These are phyloP conservation scores for Hirundo rustica DNA, from an alignment of 2,797 vertebrate genomes.

Conservation along the genomic window DNA sequence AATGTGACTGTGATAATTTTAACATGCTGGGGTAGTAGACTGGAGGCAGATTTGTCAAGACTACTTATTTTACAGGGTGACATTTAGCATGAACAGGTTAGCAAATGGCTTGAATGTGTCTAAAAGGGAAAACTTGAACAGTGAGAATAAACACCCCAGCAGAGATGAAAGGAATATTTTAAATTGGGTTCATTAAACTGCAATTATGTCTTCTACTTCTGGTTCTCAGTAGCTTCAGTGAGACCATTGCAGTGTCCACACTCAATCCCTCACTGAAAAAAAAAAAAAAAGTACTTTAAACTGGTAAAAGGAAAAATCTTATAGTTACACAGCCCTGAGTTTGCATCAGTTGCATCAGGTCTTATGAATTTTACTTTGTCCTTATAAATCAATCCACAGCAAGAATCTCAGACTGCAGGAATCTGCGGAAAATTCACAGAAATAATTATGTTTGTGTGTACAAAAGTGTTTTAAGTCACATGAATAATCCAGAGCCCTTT, in stretches of 20 bases:
- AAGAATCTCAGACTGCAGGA: background rate
- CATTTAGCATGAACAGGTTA: slow-evolving; percentile 73
- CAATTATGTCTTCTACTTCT: slow-evolving; percentile 72
- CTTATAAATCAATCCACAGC: background rate
- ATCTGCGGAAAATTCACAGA: background rate
- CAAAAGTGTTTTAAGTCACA: background rate
- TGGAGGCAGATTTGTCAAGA: background rate
- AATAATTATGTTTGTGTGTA: background rate
- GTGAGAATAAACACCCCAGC: slow-evolving; percentile 73
- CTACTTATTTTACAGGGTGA: slow-evolving; percentile 53
- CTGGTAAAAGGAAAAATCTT: background rate
- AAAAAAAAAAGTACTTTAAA: background rate
- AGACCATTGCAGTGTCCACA: slow-evolving; percentile 36
- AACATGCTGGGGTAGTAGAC: background rate
- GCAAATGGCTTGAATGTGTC: slow-evolving; percentile 58
- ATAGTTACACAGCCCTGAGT: background rate
- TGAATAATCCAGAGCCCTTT: background rate
- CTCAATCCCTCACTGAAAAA: background rate
- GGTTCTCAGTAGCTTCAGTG: slow-evolving; percentile 49
- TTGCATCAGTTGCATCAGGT: background rate
- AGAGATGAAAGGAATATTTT: slow-evolving; percentile 65
- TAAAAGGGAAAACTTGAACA: slow-evolving; percentile 62
- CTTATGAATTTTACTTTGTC: background rate
- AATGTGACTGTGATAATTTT: slow-evolving; percentile 42
- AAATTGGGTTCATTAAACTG: slow-evolving; percentile 74